Conservation (phyloP, 2,113 vertebrate genomes). For the Lipotes vexillifer region DNA sequence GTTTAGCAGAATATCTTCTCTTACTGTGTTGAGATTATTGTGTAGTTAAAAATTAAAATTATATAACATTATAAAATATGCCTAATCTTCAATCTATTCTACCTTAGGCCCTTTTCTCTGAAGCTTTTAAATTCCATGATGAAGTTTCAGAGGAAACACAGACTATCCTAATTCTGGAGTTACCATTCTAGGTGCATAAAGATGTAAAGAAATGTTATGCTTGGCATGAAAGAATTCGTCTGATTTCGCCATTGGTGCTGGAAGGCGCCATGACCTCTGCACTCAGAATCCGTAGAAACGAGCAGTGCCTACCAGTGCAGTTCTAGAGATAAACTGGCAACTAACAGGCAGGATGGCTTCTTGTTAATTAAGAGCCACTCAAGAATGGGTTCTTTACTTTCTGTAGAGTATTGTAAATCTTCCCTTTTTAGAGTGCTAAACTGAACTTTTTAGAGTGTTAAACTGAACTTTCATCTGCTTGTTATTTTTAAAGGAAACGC, state of each 20-base stretch:
- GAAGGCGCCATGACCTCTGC: not conserved
- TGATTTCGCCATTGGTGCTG: not conserved
- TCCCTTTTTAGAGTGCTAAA: conserved; percentile 34
- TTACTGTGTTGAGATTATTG: not conserved
- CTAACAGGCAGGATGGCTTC: not conserved
- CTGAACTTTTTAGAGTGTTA: too few species aligned
- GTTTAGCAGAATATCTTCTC: not conserved
- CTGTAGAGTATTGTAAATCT: conserved; percentile 27
- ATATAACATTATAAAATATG: not conserved
- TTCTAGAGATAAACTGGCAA: conserved; percentile 16
- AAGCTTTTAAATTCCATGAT: not conserved
- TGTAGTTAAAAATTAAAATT: not conserved
- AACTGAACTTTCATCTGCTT: not conserved
- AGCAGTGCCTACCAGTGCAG: not conserved
- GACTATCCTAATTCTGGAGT: not conserved
- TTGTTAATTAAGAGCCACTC: conserved; percentile 34
- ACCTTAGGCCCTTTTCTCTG: not conserved
- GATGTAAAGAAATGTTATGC: not conserved
- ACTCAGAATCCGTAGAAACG: not conserved
- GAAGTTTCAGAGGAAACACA: not conserved
- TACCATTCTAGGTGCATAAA: not conserved
- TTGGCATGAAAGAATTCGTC: not conserved
- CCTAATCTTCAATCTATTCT: not conserved
- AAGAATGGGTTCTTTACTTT: conserved; percentile 42
- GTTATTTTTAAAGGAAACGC: conserved; percentile 62